These are phyloP conservation scores for Lepas anatifera DNA, from an alignment of 2,888 invertebrate genomes.

Conservation along the genomic window DNA sequence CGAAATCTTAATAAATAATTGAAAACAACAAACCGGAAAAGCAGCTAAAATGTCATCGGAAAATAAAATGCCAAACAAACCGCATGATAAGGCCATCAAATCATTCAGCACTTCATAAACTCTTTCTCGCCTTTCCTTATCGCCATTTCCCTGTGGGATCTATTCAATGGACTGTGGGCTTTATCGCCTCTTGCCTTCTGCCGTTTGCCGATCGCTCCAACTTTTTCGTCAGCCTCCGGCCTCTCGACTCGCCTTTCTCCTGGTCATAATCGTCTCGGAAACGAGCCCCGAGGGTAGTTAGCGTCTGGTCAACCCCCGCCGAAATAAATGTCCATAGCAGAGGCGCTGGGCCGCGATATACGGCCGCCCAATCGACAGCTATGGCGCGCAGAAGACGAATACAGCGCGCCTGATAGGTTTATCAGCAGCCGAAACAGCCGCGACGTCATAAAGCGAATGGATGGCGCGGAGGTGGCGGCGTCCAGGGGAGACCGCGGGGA, in stretches of 20 bases:
- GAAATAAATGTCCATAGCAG: constrained; percentile 10
- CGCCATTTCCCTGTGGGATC: neutral
- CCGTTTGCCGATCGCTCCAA: neutral
- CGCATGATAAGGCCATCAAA: no score
- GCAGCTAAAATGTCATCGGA: no score
- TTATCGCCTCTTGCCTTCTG: constrained; percentile 6
- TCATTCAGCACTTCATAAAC: neutral
- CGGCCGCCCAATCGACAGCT: neutral
- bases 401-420: constrained; percentile 1
- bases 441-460: constrained; percentile 4
- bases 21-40: no score
- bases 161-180: constrained; percentile 10
- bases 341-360: neutral
- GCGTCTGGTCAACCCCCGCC: constrained; percentile 3
- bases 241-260: neutral
- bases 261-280: neutral
- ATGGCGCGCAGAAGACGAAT: constrained; percentile 7
- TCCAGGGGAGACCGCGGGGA: neutral
- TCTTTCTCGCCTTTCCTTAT: neutral
- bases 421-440: neutral
- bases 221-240: neutral
- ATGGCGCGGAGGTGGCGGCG: neutral
- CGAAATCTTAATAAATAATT: no score
- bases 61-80: no score
- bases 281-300: neutral